Percentiles rank a stretch among this genome's conserved stretches.
Conservation (phyloP, 2,113 vertebrate genomes). For the Psittacara wagleri region DNA sequence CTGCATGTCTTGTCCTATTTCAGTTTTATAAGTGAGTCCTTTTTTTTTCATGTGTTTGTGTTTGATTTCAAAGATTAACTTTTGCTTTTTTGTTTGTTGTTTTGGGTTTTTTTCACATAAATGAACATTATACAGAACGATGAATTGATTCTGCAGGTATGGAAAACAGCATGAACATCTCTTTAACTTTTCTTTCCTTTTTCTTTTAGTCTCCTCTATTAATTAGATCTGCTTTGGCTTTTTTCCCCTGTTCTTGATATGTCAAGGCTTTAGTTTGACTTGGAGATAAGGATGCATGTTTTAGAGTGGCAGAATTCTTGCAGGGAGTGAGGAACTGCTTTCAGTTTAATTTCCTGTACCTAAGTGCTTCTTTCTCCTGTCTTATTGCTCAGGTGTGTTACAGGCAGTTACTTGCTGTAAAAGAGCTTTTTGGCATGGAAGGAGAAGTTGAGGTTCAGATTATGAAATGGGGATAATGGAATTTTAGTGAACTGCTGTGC, state of each 20-base stretch:
- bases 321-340: neutral
- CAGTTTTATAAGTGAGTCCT: neutral
- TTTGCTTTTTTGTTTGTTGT: neutral
- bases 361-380: neutral
- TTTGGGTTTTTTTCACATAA: neutral
- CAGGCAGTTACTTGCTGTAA: neutral
- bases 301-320: neutral
- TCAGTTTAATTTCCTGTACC: neutral
- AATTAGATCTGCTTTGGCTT: neutral
- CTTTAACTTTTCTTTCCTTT: neutral
- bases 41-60: neutral
- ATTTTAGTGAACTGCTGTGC: neutral
- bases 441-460: neutral
- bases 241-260: neutral
- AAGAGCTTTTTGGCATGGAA: neutral
- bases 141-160: constrained; percentile 88
- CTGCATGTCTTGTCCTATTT: neutral
- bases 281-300: neutral
- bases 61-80: constrained; percentile 35
- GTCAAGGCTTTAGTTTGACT: neutral
- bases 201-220: neutral
- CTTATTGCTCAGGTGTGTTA: neutral
- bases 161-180: constrained; percentile 36
- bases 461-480: neutral
- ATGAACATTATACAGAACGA: constrained; percentile 78